Evolutionary conservation across 2,888 invertebrate species (phyloP).

Genomic region (Odiellus spinosus): DNA sequence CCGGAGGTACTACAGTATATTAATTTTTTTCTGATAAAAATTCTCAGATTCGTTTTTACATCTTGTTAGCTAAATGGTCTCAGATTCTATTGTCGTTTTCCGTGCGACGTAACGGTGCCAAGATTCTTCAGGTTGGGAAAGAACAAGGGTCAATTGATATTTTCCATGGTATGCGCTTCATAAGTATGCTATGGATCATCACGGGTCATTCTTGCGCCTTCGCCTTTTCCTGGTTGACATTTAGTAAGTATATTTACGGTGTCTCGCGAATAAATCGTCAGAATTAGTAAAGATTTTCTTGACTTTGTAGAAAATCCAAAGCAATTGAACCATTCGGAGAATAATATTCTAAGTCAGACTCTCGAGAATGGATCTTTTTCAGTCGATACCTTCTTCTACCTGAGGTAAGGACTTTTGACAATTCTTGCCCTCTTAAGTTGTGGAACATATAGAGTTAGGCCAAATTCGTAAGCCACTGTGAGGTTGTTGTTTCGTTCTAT

Average conservation of each 20-base stretch:
- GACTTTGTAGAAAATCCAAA: background rate
- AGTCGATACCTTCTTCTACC: slow-evolving; percentile 26
- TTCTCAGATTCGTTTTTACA: background rate
- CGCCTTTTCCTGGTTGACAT: slow-evolving; percentile 15
- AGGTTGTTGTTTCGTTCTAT: too few relatives aligned
- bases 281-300: too few relatives aligned
- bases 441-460: too few relatives aligned
- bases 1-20: too few relatives aligned
- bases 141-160: slow-evolving; percentile 6
- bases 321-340: too few relatives aligned
- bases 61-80: too few relatives aligned
- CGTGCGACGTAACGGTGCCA: slow-evolving; percentile 11
- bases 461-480: too few relatives aligned
- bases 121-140: slow-evolving; percentile 10
- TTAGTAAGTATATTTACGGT: slow-evolving; percentile 14
- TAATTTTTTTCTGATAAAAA: too few relatives aligned
- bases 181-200: slow-evolving; percentile 20
- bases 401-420: slow-evolving; percentile 22
- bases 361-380: slow-evolving; percentile 25
- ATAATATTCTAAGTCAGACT: slow-evolving; percentile 20
- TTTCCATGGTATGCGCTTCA: slow-evolving; percentile 18
- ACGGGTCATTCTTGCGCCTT: slow-evolving; percentile 19
- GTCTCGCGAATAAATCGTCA: too few relatives aligned
- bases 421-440: too few relatives aligned
- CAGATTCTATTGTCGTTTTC: slow-evolving; percentile 12